Evolutionary conservation across 2,113 vertebrate genomes (phyloP).

Genomic region (Neolamprologus devosi): DNA sequence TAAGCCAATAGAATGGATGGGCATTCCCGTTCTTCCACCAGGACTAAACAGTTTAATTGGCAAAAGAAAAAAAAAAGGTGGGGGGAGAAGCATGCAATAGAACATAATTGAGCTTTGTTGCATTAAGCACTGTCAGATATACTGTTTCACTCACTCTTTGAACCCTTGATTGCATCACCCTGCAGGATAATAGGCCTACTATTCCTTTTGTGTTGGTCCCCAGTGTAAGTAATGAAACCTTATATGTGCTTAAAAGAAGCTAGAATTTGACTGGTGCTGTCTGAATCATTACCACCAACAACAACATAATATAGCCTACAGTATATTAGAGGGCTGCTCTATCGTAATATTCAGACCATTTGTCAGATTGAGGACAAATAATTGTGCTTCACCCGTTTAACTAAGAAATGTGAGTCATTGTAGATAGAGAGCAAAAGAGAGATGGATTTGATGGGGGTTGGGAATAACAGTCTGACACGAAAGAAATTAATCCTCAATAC

Average conservation of each 20-base stretch:
- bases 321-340: slow-evolving; percentile 33
- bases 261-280: neutral
- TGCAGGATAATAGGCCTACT: neutral
- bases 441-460: slow-evolving; percentile 62
- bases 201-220: neutral
- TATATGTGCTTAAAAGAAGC: slow-evolving; percentile 12
- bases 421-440: slow-evolving; percentile 43
- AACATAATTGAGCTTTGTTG: neutral
- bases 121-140: neutral
- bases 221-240: slow-evolving; percentile 22
- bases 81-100: neutral
- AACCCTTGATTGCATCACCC: slow-evolving; percentile 10
- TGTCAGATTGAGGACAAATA: slow-evolving; percentile 56
- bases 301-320: slow-evolving; percentile 23
- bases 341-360: slow-evolving; percentile 45
- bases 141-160: slow-evolving; percentile 25
- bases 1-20: slow-evolving; percentile 1
- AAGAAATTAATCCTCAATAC: slow-evolving; percentile 68
- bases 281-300: slow-evolving; percentile 34
- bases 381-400: slow-evolving; percentile 59
- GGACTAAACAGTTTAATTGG: neutral
- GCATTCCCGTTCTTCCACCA: slow-evolving; percentile 4
- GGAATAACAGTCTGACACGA: slow-evolving; percentile 62
- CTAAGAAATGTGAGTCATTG: slow-evolving; percentile 57
- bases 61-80: neutral